Evolutionary conservation across 2,797 vertebrate species (phyloP), one percentile per base, ranked within the genome.

Genomic region (Pterois miles): DNA sequence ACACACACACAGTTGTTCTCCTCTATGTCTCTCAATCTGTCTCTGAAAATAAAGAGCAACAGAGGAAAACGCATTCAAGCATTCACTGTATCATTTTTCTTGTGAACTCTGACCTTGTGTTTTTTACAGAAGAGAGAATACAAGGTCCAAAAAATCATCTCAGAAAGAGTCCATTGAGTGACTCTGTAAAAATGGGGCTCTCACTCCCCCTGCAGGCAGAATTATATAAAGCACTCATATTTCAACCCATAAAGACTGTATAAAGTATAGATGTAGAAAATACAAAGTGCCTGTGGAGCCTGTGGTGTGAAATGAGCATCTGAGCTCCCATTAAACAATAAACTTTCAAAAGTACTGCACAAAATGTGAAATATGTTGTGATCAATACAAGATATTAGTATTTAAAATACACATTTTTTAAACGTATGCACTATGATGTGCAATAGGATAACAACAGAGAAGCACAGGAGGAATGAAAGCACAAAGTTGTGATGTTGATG

Each of bases 161-260:
- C 25, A 57, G 25, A 27, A 8, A 18, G 7, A 59, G 36, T 25
- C 14, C 2, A 38, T 4, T 46, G 12, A 16, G 5, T 20, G 7
- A 56, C 23, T 40, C 13, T 69, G n/a, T 16, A 70, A 60, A 60
- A 74, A 60, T 43, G 6, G 23, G n/a, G 40, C 60, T 58, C 56
- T 82, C 2, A 20, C 63, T 4, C 90, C 86, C 81, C 63, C 89
- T 89, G 74, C 77, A 62, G 86, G 76, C 34, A 6, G 3, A 74
- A 46, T 1, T 12, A 1, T 56, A 6, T 1, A 74, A 81, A 40
- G 4, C 11, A 34, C n/a, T 58, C 22, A 66, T 25, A n/a, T 43
- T 27, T 20, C 33, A 53, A 46, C 8, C 8, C 27, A 34, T 6
- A 43, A 16, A 29, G 1, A 34, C 33, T 54, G 36, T 56, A 20